Percentiles rank a stretch among this genome's conserved stretches.
Conservation (phyloP, 2,888 invertebrate genomes). For the Tortrix viridana region DNA sequence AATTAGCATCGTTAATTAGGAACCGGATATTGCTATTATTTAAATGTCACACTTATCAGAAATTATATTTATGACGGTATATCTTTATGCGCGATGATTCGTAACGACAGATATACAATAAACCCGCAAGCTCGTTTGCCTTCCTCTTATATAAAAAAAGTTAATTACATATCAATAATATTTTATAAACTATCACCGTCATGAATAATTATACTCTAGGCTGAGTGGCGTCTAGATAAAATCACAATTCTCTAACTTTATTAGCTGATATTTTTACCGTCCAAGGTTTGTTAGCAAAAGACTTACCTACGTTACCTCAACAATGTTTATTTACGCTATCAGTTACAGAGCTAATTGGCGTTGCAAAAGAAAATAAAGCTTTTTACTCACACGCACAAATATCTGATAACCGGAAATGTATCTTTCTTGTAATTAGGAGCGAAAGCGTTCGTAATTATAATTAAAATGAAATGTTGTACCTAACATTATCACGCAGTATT, state of each 20-base stretch:
- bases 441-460: conserved; percentile 18
- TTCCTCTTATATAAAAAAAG: no score
- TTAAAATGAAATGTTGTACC: no score
- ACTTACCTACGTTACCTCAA: conserved; percentile 7
- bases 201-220: neutral
- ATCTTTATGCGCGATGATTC: no score
- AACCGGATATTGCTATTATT: conserved; percentile 1
- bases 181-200: no score
- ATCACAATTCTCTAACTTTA: neutral
- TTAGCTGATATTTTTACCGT: neutral
- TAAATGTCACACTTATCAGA: no score
- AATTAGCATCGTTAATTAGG: neutral
- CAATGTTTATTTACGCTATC: conserved; percentile 20
- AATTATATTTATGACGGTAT: no score
- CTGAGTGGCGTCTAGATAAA: neutral
- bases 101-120: no score
- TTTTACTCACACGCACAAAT: conserved; percentile 15
- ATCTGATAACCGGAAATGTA: conserved; percentile 24
- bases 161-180: no score
- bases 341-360: conserved; percentile 19
- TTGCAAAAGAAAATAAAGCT: conserved; percentile 9
- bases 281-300: conserved; percentile 7
- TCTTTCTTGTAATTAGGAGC: conserved; percentile 14
- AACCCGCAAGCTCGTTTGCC: no score
- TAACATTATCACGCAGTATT: neutral